Base-by-base conservation (phyloP, 2,797 vertebrate species). In the Pipistrellus nathusii region DNA sequence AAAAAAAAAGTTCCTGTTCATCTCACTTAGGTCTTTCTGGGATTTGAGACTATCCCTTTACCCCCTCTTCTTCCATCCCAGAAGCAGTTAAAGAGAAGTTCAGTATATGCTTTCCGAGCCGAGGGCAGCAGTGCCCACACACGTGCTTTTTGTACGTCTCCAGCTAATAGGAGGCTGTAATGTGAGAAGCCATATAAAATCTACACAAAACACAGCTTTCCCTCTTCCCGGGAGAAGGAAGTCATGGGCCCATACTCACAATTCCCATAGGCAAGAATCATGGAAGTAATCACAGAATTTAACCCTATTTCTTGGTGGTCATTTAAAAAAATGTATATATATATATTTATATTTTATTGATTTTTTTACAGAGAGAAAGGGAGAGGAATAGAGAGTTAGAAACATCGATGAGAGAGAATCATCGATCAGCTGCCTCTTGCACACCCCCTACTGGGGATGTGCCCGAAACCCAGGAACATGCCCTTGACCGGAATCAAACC, bases 81-180 rank as follows among this genome's bases (percentile, higher is more conserved):
- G 53, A 86, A 84, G 88, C 91, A 85, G 81, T 89, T 94, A 95
- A 51, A 95, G 94, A 94, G 83, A 89, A 92, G 64, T 64, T 93
- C 81, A 91, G 78, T 87, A 91, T 75, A 62, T 82, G 66, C 38
- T 73, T 81, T 73, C 86, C 71, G 90, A 41, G 92, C 44, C 32
- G 41, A 93, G 81, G 85, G 83, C 77, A 57, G 73, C 35, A 41
- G 78, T 64, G 91, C 73, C 93, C 57, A 25, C 32, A 68, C 57
- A 48, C 0, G 20, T 10, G 46, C 46, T 81, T 90, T 87, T 84
- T 27, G 7, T 57, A 66, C 69, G 71, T 77, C 57, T 81, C 12
- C 13, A 66, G 84, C 53, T 48, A 78, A 68, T 53, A 76, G 1
- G 91, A 93, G 66, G 87, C 3, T 94, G 82, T 91, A 96, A 93